Percentiles rank a stretch among this genome's conserved stretches.
phyloP scores from a whole-genome alignment of 2,888 invertebrate species.

The Monopis laevigella region DNA sequence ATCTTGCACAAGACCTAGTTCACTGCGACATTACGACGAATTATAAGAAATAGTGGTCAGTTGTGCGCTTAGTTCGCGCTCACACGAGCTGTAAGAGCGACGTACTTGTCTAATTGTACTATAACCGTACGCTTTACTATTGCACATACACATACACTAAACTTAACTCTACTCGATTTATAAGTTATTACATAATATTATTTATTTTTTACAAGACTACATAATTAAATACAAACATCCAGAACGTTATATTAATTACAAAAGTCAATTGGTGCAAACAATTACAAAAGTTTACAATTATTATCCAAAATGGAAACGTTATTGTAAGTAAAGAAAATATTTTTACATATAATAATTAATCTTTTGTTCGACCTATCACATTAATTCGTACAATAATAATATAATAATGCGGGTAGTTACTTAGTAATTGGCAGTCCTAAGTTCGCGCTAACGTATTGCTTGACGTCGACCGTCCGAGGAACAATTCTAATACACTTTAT shows the following conservation, averaged over 20 bases:
- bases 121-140: conserved; percentile 38
- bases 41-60: no score
- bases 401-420: conserved; percentile 43
- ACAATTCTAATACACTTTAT: conserved; percentile 7
- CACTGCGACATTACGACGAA: no score
- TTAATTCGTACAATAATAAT: conserved; percentile 50
- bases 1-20: no score
- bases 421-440: conserved; percentile 57
- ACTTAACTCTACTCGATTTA: conserved; percentile 50
- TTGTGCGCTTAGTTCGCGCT: no score
- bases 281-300: conserved; percentile 42
- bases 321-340: not conserved
- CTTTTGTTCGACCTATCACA: conserved; percentile 47
- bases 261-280: conserved; percentile 59
- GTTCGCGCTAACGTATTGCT: conserved; percentile 25
- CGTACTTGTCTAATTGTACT: no score
- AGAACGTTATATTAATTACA: conserved; percentile 62
- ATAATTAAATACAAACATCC: conserved; percentile 61
- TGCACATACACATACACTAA: conserved; percentile 60
- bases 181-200: conserved; percentile 50
- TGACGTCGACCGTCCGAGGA: conserved; percentile 1
- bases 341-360: no score
- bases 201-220: conserved; percentile 57
- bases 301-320: conserved; percentile 15
- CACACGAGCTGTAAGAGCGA: no score